Evolutionary conservation across 2,888 invertebrate species (phyloP), one percentile per base, ranked within the genome.

Genomic region (Monopis laevigella): DNA sequence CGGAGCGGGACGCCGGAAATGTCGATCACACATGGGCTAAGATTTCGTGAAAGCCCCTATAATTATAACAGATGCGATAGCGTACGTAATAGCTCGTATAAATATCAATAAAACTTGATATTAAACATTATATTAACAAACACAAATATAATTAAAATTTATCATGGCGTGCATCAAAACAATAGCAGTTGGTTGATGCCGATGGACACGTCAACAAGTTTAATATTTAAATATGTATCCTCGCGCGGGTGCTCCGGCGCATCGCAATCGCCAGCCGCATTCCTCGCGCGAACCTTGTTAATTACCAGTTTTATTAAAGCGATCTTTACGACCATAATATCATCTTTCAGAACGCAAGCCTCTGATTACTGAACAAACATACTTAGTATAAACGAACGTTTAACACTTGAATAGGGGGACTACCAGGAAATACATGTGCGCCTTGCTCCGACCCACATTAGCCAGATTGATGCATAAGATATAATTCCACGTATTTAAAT

Each of bases 211-310:
- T 62, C 56, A 55, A 54, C 53, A 57, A 58, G 57, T 63, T 68
- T 57, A 63, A 64, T 64, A 74, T 74, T 71, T 65, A 67, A 73
- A 73, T 71, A 32, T 11, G 14, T 29, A 10, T 11, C 24, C 8
- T 21, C 8, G 24, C 8, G 36, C 36, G 36, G 21, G 36, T 21
- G 36, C 21, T 36, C 12, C 21, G 13, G 21, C 36, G 36, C 36
- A 36, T 36, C 21, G 65, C 59, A 62, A 65, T 62, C 61, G 62
- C 57, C 68, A 74, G 56, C 73, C 77, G 77, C 77, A 77, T 78
- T 75, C 77, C 68, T 54, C 48, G 54, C 51, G 48, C 58, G 21
- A 8, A 59, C 54, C 55, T 53, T 50, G 55, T 58, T 65, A 62
- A 70, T 68, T 66, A 58, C 53, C 45, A 50, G 55, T 55, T 51